Evolutionary conservation across 2,113 vertebrate species (phyloP), one percentile per base, ranked within the genome.

Genomic region (Alouatta palliata): DNA sequence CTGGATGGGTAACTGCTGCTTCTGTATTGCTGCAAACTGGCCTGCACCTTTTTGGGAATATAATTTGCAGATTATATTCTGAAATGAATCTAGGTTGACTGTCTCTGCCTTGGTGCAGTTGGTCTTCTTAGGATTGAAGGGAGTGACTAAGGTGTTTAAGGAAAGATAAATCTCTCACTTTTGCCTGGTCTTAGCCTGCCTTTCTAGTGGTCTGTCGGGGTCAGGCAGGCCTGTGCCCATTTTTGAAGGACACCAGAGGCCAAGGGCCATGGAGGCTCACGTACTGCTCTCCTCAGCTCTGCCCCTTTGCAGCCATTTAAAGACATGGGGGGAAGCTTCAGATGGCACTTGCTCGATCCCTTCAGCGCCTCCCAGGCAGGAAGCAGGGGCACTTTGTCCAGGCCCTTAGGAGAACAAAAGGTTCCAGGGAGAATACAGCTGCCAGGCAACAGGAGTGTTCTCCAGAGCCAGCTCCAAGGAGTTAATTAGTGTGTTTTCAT

Each of bases 401-500:
- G 77, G 47, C 47, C 16, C 76, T 52, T 47, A 79, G 92, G 66
- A 75, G 47, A 89, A 47, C 56, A 40, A 8, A 77, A 93, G 90
- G 47, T 94, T 95, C 95, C 96, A 80, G 52, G 75, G 40, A 45
- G 35, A 35, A 30, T 8, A 16, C 43, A 25, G 68, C 56, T 97
- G 95, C 81, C 71, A 80, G 30, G 81, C 93, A 96, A 86, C 84
- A 92, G 82, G 76, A 68, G 0, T 40, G 81, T 73, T 94, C 96
- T 87, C 96, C 85, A 91, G 97, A 96, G 96, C 79, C 82, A 85
- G 84, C 95, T 96, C 95, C 90, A 87, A 35, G 96, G 84, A 96
- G 90, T 47, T 95, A 97, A 97, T 95, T 95, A 95, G 25, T 83
- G 82, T 96, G 91, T 97, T 95, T 97, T 96, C 94, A 96, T 95